A percentile compares a stretch with the other conserved stretches of the same genome.
Conservation (phyloP, 2,797 vertebrate genomes). For the Sylvilagus floridanus region DNA sequence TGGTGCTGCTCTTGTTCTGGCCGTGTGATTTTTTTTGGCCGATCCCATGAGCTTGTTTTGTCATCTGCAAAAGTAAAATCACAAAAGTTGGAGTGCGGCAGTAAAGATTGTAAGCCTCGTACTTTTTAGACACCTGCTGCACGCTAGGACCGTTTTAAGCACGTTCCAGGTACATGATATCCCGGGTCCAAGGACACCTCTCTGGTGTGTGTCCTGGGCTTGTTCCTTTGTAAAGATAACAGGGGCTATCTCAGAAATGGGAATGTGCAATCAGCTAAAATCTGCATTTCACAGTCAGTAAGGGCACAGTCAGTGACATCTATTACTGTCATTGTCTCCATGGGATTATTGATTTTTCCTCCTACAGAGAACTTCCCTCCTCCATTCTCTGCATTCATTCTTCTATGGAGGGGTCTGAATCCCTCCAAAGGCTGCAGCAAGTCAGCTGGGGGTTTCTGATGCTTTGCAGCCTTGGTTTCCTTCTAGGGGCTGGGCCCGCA, state of each 20-base stretch:
- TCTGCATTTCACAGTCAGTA: neutral
- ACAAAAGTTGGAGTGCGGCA: neutral
- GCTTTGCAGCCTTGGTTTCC: neutral
- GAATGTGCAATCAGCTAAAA: neutral
- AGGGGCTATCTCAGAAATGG: neutral
- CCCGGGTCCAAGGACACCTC: neutral
- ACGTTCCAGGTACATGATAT: neutral
- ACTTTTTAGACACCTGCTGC: neutral
- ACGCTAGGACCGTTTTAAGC: neutral
- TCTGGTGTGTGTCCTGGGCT: neutral
- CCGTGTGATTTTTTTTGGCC: neutral
- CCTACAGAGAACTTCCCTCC: neutral
- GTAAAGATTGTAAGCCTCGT: neutral
- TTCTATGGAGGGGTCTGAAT: neutral
- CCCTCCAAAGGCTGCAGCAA: neutral
- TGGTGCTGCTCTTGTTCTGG: neutral
- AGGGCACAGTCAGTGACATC: neutral
- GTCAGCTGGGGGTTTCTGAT: fast-evolving
- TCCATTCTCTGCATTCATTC: neutral
- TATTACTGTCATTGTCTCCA: neutral
- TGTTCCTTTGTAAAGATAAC: neutral
- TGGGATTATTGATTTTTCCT: neutral
- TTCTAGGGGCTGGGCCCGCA: fast-evolving
- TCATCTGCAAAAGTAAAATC: neutral
- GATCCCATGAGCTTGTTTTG: neutral